phyloP scores from a whole-genome alignment of 2,888 invertebrate species.

The Scrobipalpa costella region DNA sequence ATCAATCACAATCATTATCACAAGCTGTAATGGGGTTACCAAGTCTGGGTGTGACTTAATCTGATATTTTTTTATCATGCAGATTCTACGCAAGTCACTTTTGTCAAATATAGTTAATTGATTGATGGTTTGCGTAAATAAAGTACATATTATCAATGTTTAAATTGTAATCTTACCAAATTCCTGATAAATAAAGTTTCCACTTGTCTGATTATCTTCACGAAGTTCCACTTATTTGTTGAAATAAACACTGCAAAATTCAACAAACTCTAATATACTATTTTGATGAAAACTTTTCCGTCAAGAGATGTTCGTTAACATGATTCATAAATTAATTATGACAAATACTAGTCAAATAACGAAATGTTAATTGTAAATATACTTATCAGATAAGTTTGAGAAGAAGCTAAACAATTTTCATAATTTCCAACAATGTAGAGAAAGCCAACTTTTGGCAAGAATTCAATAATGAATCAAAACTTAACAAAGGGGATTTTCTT shows the following conservation, averaged over 20 bases:
- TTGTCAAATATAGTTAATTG: conserved; percentile 5
- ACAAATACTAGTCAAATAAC: not conserved
- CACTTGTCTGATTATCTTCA: conserved; percentile 8
- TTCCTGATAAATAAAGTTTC: conserved; percentile 18
- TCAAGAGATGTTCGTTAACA: no score
- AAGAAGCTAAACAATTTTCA: not conserved
- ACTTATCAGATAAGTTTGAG: not conserved
- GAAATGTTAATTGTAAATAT: not conserved
- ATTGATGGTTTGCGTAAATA: conserved; percentile 27
- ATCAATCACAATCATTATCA: not conserved
- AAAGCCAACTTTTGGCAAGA: not conserved
- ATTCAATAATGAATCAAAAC: not conserved
- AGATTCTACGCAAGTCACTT: not conserved
- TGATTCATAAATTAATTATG: not conserved
- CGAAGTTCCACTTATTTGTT: not conserved
- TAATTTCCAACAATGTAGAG: not conserved
- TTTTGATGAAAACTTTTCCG: no score
- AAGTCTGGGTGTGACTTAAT: not conserved
- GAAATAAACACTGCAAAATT: no score
- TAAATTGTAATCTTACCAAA: conserved; percentile 18
- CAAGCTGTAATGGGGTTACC: not conserved
- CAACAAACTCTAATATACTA: no score
- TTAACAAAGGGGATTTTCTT: not conserved
- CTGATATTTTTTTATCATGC: not conserved
- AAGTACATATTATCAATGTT: conserved; percentile 12